Percentiles rank a stretch among this genome's conserved stretches.
Evolutionary conservation across 2,113 vertebrate species (phyloP).

Genomic region (Elephas maximus): DNA sequence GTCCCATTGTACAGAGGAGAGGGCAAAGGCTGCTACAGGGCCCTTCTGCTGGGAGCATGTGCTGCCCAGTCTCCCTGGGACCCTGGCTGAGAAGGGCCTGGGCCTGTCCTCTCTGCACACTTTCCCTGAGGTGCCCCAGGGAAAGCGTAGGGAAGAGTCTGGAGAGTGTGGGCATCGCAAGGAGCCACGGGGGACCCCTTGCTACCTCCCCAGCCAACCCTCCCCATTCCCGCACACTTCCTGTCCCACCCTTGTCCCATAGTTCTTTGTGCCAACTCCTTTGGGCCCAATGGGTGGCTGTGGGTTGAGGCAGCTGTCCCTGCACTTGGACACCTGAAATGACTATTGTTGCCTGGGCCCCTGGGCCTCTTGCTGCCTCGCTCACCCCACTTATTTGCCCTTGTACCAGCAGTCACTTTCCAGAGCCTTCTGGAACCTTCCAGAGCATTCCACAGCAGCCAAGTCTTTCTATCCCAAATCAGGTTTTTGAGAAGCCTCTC

Average conservation of each 20-base stretch:
- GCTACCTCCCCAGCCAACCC: not conserved
- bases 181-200: not conserved
- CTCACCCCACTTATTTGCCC: not conserved
- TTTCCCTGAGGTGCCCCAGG: too few species aligned
- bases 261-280: not conserved
- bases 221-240: too few species aligned
- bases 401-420: not conserved
- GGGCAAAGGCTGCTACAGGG: not conserved
- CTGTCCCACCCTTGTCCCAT: not conserved
- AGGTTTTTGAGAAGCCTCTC: not conserved
- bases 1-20: not conserved
- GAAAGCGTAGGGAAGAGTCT: too few species aligned
- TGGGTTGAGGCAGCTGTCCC: too few species aligned
- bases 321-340: accelerated
- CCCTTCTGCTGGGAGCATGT: not conserved
- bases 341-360: accelerated
- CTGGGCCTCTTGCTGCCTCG: accelerated
- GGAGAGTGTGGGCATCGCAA: not conserved
- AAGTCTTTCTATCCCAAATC: not conserved
- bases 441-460: not conserved
- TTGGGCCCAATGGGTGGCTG: accelerated
- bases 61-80: too few species aligned
- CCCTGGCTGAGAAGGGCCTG: too few species aligned
- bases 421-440: not conserved
- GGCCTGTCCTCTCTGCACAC: too few species aligned